Evolutionary conservation across 2,113 vertebrate species (phyloP).

Genomic region (Halcyon malimbica): DNA sequence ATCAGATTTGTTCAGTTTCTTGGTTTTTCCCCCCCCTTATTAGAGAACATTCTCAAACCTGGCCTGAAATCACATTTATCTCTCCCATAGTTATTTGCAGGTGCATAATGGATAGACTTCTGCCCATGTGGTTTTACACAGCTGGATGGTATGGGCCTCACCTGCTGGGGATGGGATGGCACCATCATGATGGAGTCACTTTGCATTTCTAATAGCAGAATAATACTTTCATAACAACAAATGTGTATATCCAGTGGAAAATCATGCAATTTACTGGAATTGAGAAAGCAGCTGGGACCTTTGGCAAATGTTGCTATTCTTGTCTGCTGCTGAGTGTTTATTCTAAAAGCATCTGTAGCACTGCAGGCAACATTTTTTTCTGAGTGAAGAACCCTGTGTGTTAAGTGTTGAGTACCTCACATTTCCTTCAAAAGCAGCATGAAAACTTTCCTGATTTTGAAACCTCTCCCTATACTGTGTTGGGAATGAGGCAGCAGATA

Average conservation of each 20-base stretch:
- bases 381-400: constrained; percentile 7
- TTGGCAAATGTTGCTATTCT: constrained; percentile 49
- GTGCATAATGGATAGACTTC: background rate
- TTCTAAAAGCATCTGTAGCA: constrained; percentile 49
- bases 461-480: background rate
- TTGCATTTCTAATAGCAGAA: background rate
- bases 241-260: constrained; percentile 6
- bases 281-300: constrained; percentile 46
- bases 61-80: background rate
- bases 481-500: background rate
- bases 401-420: background rate
- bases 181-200: background rate
- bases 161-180: background rate
- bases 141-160: background rate
- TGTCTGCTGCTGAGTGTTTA: constrained; percentile 29
- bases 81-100: background rate
- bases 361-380: constrained; percentile 43
- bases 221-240: background rate
- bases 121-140: background rate
- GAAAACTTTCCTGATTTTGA: background rate
- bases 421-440: constrained; percentile 23
- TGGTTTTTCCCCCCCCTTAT: background rate
- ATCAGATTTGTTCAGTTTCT: background rate
- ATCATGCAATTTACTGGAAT: background rate
- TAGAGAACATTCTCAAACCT: background rate